A percentile compares a stretch with the other conserved stretches of the same genome.
Conservation (phyloP, 2,888 invertebrate species). For the Drosophila anomalata region DNA sequence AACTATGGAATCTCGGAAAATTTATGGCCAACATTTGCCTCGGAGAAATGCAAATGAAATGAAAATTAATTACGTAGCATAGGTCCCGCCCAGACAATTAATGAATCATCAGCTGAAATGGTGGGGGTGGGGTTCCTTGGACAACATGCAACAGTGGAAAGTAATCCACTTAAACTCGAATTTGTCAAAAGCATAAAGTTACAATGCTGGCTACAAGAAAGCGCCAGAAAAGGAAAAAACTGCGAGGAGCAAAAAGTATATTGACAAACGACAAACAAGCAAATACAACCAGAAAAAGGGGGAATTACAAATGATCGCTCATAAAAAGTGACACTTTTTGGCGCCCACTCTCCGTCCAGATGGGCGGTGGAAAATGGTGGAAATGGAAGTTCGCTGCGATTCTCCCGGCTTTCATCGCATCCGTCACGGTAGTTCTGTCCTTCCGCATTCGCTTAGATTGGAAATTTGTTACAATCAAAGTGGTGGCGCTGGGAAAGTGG, state of each 20-base stretch:
- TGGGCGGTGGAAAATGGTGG: background rate
- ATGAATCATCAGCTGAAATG: conserved; percentile 62
- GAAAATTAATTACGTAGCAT: conserved; percentile 55
- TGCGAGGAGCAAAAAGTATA: conserved; percentile 34
- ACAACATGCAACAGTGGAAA: conserved; percentile 55
- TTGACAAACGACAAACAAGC: conserved; percentile 53
- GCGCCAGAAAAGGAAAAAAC: conserved; percentile 23
- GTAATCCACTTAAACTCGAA: conserved; percentile 78
- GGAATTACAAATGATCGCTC: conserved; percentile 72
- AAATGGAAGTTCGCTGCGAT: background rate
- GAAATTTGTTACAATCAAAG: conserved; percentile 80
- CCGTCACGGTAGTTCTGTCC: conserved; percentile 58
- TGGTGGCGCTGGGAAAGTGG: conserved; percentile 28
- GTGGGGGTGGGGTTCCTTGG: background rate
- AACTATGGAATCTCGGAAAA: conserved; percentile 29
- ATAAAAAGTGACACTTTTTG: conserved; percentile 78
- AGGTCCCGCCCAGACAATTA: conserved; percentile 57
- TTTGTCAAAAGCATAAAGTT: conserved; percentile 74
- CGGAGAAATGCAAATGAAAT: conserved; percentile 50
- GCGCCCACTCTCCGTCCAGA: conserved; percentile 24
- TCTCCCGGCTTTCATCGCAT: conserved; percentile 61
- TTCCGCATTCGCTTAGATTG: conserved; percentile 57
- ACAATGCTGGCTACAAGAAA: conserved; percentile 33
- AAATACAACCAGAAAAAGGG: conserved; percentile 52
- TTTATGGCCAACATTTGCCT: conserved; percentile 32